Conservation (phyloP, 2,888 invertebrate species). For the Monochamus alternatus region DNA sequence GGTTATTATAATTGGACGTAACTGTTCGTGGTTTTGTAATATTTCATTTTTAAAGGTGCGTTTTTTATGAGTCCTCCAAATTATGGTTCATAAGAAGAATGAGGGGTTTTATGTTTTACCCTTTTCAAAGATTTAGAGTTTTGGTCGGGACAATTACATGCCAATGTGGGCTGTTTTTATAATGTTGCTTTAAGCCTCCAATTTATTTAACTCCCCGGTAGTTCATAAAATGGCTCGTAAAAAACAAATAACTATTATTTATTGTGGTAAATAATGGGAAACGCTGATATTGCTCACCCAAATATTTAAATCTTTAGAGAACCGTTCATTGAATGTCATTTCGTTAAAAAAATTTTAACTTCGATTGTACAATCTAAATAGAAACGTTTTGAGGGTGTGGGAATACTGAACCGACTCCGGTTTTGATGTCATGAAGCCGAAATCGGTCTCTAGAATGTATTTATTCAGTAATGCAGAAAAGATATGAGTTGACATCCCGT, state of each 20-base stretch:
- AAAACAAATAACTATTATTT: constrained; percentile 13
- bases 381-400: too few species aligned
- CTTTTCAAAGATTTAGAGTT: constrained; percentile 7
- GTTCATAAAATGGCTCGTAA: constrained; percentile 16
- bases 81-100: not conserved
- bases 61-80: not conserved
- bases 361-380: too few species aligned
- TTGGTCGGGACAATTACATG: not conserved
- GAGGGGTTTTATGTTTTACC: constrained; percentile 20
- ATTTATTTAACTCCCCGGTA: constrained; percentile 12
- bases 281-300: not conserved
- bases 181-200: constrained; percentile 9
- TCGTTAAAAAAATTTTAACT: too few species aligned
- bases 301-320: constrained; percentile 1
- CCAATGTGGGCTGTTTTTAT: constrained; percentile 18
- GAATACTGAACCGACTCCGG: too few species aligned
- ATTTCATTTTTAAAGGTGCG: not conserved
- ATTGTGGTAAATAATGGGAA: not conserved
- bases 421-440: too few species aligned
- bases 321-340: too few species aligned
- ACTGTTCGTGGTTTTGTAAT: not conserved
- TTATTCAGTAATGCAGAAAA: too few species aligned
- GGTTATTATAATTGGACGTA: too few species aligned
- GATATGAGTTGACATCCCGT: too few species aligned
- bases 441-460: too few species aligned